Conservation (phyloP, 2,797 vertebrate genomes). For the Pteropus rufus region DNA sequence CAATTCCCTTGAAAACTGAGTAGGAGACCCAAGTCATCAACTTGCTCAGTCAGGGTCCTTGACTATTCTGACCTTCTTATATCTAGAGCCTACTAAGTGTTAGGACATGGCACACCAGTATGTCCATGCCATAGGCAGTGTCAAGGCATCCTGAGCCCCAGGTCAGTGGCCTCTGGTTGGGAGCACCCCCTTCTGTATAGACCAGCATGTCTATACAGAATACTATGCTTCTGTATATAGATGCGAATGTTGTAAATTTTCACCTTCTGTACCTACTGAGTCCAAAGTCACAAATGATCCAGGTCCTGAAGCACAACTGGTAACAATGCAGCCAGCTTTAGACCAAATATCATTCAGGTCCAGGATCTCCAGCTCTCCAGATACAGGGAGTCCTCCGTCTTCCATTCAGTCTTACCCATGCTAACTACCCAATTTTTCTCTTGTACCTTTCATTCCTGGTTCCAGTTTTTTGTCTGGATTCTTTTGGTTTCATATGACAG, state of each 20-base stretch:
- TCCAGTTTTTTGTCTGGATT: background rate
- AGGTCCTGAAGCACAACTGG: background rate
- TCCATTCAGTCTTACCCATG: background rate
- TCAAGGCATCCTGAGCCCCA: background rate
- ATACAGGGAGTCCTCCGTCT: background rate
- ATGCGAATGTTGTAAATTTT: background rate
- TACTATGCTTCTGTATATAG: background rate
- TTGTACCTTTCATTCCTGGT: background rate
- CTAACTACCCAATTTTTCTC: background rate
- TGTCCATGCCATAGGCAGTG: background rate
- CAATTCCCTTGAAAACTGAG: background rate
- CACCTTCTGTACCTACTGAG: background rate
- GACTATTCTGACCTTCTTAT: background rate
- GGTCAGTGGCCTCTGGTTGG: background rate
- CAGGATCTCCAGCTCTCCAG: background rate
- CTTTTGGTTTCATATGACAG: background rate
- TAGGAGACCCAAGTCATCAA: background rate
- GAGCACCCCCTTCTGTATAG: background rate
- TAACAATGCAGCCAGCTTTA: background rate
- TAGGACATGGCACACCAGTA: background rate
- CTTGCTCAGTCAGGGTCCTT: background rate
- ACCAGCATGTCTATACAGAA: background rate
- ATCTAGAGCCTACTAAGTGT: background rate
- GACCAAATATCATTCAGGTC: background rate
- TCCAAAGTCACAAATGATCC: background rate